Evolutionary conservation across 2,113 vertebrate species (phyloP).

Genomic region (Orientallactaga bullata): DNA sequence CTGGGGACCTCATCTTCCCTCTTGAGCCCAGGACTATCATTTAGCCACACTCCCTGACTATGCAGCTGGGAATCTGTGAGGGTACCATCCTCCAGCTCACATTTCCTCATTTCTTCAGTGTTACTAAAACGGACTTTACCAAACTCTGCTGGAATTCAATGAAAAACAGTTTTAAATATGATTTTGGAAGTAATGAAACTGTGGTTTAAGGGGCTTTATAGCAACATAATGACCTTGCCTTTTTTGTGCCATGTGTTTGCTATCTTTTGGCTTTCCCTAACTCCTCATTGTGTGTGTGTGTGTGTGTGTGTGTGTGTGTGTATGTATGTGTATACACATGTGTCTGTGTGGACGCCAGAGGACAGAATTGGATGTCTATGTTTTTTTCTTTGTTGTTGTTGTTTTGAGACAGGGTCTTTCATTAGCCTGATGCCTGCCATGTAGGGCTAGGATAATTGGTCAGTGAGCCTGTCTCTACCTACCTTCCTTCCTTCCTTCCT

Average conservation of each 20-base stretch:
- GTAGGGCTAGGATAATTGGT: too few species aligned
- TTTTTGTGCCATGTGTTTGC: not conserved
- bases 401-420: too few species aligned
- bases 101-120: not conserved
- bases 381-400: too few species aligned
- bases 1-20: not conserved
- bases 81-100: not conserved
- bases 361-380: too few species aligned
- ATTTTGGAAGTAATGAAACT: not conserved
- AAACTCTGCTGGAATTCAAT: slow-evolving; percentile 1
- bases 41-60: not conserved
- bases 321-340: too few species aligned
- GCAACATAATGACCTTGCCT: not conserved
- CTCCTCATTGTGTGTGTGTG: too few species aligned
- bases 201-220: not conserved
- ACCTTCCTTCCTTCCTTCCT: too few species aligned
- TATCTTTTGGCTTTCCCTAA: not conserved
- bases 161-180: slow-evolving; percentile 16
- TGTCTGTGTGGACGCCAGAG: too few species aligned
- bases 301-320: too few species aligned
- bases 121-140: not conserved
- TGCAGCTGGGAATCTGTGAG: not conserved
- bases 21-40: not conserved
- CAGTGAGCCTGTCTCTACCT: too few species aligned
- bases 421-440: too few species aligned